Base-by-base conservation (phyloP, 2,888 invertebrate species). In the Stratiomys singularior region DNA sequence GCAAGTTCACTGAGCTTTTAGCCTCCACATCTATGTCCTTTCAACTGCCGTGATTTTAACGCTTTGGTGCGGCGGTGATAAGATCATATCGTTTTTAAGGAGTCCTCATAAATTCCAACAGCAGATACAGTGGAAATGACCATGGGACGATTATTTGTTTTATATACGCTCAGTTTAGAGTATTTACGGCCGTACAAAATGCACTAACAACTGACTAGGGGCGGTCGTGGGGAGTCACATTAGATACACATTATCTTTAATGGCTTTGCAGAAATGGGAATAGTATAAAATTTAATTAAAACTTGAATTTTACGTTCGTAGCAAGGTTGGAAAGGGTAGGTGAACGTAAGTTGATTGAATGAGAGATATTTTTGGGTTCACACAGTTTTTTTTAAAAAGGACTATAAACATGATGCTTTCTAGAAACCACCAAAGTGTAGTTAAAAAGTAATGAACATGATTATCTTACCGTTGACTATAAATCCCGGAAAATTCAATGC, bases 21-120 rank as follows among this genome's bases (percentile, higher is more conserved):
- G 4, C 7, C 58, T 60, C 11, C 3, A 5, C 13, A 7, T 18
- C 58, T 25, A 21, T 56, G 23, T 60, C 25, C 5, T 25, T 60
- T 5, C 52, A 9, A 13, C 52, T 52, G 23, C 25, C 4, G 25
- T 3, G 23, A 21, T 60, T 60, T 25, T 60, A 25, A n/a, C n/a
- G 15, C 23, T 4, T 3, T 5, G 18, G 18, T 27, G 18, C 37
- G n/a, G n/a, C n/a, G 18, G 15, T 63, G 63, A 66, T 37, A 66
- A 66, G 37, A 66, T 30, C 66, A 30, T 37, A 30, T 66, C n/a
- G 66, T 28, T 21, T 66, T 66, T 28, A 66, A 37, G 9, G 37
- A 66, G 18, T 4, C 1, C 37, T 30, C 66, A 37, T 66, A 30
- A 66, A 66, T 66, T 66, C 66, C 21, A 5, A 37, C 21, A 3